Percentiles rank a stretch among this genome's conserved stretches.
Evolutionary conservation across 2,888 invertebrate genomes (phyloP).

Genomic region (Anorthoa munda): DNA sequence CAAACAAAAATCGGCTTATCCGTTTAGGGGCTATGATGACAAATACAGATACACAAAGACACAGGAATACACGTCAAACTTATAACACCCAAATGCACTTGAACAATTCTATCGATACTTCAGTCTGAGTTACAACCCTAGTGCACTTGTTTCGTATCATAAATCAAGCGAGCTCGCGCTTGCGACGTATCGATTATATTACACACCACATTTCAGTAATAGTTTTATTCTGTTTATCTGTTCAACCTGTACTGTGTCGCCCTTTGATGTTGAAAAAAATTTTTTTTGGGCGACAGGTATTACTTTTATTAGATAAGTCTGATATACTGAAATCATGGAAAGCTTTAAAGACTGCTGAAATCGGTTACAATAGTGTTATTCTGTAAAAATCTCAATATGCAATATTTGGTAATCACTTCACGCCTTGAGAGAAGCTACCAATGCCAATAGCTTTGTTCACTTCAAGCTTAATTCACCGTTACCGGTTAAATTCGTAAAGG

Average conservation of each 20-base stretch:
- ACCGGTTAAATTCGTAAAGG: background rate
- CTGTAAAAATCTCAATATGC: background rate
- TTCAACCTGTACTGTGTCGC: slow-evolving; percentile 57
- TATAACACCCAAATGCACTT: background rate
- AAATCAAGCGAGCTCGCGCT: slow-evolving; percentile 82
- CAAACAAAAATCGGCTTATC: too few relatives aligned
- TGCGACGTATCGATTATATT: slow-evolving; percentile 79
- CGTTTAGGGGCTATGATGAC: too few relatives aligned
- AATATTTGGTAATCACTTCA: too few relatives aligned
- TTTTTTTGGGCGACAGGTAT: background rate
- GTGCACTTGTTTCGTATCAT: slow-evolving; percentile 82
- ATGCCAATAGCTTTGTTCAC: background rate
- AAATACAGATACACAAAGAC: too few relatives aligned
- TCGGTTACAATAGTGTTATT: background rate
- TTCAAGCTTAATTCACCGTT: background rate
- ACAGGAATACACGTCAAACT: too few relatives aligned
- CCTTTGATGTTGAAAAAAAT: slow-evolving; percentile 55
- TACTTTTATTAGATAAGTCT: background rate
- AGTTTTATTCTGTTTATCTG: slow-evolving; percentile 72
- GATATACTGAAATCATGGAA: background rate
- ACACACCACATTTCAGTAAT: slow-evolving; percentile 75
- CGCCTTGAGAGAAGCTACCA: too few relatives aligned
- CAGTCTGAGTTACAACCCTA: slow-evolving; percentile 63
- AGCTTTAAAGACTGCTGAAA: background rate
- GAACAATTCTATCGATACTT: slow-evolving; percentile 62